A percentile compares a stretch with the other conserved stretches of the same genome.
Evolutionary conservation across 1,140 invertebrate species (phyloP).

Genomic region (Stenopsyche tienmushanensis): DNA sequence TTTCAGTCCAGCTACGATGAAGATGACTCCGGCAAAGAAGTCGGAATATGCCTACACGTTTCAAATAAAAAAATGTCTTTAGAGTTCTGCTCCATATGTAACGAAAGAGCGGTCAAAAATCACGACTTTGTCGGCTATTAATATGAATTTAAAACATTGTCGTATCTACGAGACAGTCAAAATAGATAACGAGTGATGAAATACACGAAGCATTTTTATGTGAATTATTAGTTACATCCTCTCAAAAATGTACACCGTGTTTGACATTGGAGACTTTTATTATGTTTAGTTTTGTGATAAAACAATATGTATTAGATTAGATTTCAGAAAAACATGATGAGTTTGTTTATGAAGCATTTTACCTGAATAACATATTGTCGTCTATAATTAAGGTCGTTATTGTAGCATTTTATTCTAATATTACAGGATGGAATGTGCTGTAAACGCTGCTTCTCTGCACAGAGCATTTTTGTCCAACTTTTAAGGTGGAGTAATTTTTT

Average conservation of each 20-base stretch:
- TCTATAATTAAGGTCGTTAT: neutral
- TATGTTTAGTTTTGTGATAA: neutral
- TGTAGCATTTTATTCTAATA: constrained; percentile 17
- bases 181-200: neutral
- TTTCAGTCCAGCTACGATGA: constrained; percentile 21
- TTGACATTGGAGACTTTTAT: neutral
- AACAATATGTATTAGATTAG: neutral
- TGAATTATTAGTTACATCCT: neutral
- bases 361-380: neutral
- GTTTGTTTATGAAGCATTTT: neutral
- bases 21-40: constrained; percentile 32
- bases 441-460: constrained; percentile 1
- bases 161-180: neutral
- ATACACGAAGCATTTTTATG: neutral
- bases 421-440: constrained; percentile 23
- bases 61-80: constrained; percentile 57
- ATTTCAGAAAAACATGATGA: neutral
- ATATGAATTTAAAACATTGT: neutral
- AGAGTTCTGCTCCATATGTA: constrained; percentile 57
- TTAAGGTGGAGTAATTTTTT: constrained; percentile 36
- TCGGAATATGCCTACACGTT: constrained; percentile 58
- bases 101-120: constrained; percentile 42
- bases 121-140: constrained; percentile 30
- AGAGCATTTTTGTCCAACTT: constrained; percentile 6
- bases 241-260: neutral